Percentiles rank a stretch among this genome's conserved stretches.
These are phyloP conservation scores for Nibea coibor DNA, from an alignment of 2,113 vertebrate genomes.

Conservation along the genomic window DNA sequence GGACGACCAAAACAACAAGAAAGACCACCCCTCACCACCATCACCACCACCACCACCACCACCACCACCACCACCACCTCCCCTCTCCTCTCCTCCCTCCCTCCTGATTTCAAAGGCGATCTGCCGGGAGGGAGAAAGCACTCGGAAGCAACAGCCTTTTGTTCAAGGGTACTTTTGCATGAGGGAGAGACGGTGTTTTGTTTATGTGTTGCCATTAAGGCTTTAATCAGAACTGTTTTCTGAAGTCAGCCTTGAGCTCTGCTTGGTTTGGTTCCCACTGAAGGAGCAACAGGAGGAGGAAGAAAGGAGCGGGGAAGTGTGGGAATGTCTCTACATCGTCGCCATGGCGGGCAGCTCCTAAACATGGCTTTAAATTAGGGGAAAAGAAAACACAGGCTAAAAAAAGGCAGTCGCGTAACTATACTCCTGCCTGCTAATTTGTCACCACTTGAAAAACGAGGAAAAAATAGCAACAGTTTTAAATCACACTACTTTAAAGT, in stretches of 20 bases:
- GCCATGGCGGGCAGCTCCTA: constrained; percentile 71
- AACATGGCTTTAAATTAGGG: constrained; percentile 82
- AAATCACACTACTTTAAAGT: constrained; percentile 71
- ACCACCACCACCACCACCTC: background rate
- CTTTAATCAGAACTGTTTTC: constrained; percentile 75
- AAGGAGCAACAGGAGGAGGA: constrained; percentile 65
- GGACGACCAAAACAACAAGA: constrained; percentile 73
- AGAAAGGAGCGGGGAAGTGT: constrained; percentile 70
- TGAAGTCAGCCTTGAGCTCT: constrained; percentile 53
- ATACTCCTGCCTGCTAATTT: constrained; percentile 80
- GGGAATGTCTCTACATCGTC: constrained; percentile 76
- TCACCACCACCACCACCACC: too few species aligned
- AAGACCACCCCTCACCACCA: background rate
- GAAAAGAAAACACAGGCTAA: constrained; percentile 80
- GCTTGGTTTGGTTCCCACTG: constrained; percentile 55
- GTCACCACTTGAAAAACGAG: constrained; percentile 79
- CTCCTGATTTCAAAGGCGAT: constrained; percentile 68
- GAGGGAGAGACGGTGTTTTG: constrained; percentile 58
- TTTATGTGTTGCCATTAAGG: constrained; percentile 73
- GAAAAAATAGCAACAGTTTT: constrained; percentile 74
- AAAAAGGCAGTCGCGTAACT: constrained; percentile 74
- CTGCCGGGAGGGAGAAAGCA: constrained; percentile 58
- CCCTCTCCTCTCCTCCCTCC: background rate
- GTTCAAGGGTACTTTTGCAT: constrained; percentile 55
- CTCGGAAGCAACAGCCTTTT: constrained; percentile 68